These are phyloP conservation scores for Choristoneura rosaceana DNA, from an alignment of 2,888 invertebrate genomes.

Conservation along the genomic window DNA sequence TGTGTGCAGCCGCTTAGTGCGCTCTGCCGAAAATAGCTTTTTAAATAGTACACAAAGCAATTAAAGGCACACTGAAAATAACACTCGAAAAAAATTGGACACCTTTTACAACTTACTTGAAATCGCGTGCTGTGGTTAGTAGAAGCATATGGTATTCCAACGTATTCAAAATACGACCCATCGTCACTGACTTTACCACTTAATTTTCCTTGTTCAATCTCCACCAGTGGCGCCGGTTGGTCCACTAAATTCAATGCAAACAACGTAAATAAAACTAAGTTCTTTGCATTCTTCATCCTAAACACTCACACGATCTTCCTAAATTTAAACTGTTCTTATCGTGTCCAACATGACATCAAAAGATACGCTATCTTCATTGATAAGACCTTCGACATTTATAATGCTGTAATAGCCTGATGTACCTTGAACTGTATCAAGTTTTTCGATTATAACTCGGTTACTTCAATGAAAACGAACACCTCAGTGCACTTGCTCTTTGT, in stretches of 20 bases:
- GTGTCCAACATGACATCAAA: not conserved
- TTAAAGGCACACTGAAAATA: too few relatives aligned
- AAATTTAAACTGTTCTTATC: not conserved
- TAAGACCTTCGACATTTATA: not conserved
- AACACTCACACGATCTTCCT: constrained; percentile 2
- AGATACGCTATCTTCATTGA: constrained; percentile 7
- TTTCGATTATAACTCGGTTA: not conserved
- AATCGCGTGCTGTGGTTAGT: constrained; percentile 40
- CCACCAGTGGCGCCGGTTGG: constrained; percentile 44
- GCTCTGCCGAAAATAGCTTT: too few relatives aligned
- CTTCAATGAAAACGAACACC: not conserved
- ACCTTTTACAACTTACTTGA: constrained; percentile 59
- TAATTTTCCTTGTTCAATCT: constrained; percentile 42
- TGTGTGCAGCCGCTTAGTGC: too few relatives aligned
- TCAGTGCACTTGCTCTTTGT: not conserved
- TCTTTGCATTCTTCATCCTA: constrained; percentile 36
- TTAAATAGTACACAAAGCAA: too few relatives aligned
- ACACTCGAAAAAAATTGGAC: too few relatives aligned
- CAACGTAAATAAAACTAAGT: constrained; percentile 41
- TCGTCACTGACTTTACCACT: constrained; percentile 44
- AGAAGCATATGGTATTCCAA: constrained; percentile 46
- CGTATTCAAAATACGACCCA: constrained; percentile 45
- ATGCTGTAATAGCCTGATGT: not conserved
- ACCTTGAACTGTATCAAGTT: not conserved
- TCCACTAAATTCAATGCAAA: constrained; percentile 43